phyloP scores from a whole-genome alignment of 2,888 invertebrate genomes.

The Caenorhabditis sinica region DNA sequence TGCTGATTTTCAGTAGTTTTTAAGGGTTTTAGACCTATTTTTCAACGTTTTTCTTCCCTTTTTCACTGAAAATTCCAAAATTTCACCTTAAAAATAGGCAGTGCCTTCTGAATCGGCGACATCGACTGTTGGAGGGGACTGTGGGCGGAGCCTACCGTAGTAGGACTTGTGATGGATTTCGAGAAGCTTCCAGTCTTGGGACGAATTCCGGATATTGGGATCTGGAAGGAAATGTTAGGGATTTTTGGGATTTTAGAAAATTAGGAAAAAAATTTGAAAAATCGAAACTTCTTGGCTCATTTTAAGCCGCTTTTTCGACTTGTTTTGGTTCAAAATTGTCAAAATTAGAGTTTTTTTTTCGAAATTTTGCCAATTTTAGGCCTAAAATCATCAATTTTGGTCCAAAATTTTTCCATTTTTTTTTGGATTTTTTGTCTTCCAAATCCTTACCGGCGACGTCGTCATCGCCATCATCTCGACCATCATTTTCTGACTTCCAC shows the following conservation, averaged over 20 bases:
- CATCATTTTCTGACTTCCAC: too few species aligned
- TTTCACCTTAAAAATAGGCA: constrained; percentile 11
- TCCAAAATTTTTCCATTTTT: neutral
- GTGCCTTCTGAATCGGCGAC: constrained; percentile 11
- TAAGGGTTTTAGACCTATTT: neutral
- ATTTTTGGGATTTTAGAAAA: neutral
- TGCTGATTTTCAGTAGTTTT: neutral
- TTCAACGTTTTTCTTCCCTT: neutral
- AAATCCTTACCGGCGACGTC: constrained; percentile 32
- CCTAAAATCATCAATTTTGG: too few species aligned
- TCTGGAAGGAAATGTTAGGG: neutral
- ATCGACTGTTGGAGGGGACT: constrained; percentile 22
- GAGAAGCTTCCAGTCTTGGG: constrained; percentile 26
- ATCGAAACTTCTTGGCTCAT: neutral
- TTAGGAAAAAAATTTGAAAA: neutral
- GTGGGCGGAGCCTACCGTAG: too few species aligned
- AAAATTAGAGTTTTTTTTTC: too few species aligned
- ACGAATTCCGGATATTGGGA: constrained; percentile 22
- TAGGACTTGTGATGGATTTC: constrained; percentile 18
- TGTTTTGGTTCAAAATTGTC: too few species aligned
- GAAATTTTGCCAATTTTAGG: too few species aligned
- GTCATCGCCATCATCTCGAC: neutral
- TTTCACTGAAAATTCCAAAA: neutral
- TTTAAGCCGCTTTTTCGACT: neutral
- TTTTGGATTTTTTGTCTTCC: neutral